Conservation (phyloP, 2,888 invertebrate genomes). For the Frankliniella fusca region DNA sequence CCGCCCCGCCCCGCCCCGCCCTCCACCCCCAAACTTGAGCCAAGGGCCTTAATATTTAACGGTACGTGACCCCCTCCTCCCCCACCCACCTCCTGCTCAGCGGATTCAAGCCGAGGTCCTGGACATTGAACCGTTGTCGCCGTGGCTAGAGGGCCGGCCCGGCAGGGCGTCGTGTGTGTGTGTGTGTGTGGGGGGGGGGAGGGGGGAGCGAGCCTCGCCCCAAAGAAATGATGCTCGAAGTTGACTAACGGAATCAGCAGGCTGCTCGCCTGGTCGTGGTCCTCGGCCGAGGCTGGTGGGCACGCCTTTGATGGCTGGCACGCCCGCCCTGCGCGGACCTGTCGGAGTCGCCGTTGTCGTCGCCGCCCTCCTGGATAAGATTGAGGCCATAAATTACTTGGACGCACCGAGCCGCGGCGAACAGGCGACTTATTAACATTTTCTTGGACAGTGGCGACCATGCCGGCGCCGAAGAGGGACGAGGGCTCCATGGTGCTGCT, state of each 20-base stretch:
- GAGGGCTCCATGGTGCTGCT: no score
- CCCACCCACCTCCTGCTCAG: not conserved
- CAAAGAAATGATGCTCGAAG: not conserved
- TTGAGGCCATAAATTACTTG: not conserved
- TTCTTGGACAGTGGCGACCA: not conserved
- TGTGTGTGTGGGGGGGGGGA: not conserved
- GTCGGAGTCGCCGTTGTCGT: no score
- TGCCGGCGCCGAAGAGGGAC: no score
- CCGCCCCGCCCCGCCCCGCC: not conserved
- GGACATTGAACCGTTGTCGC: conserved; percentile 12
- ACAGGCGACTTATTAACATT: not conserved
- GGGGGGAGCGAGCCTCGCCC: not conserved
- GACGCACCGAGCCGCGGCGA: not conserved
- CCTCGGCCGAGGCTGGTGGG: no score
- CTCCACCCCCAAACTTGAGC: conserved; percentile 6
- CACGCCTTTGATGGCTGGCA: no score
- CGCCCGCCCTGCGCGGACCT: no score
- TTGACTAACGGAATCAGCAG: conserved; percentile 5
- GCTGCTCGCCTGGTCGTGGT: no score
- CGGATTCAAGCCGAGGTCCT: not conserved
- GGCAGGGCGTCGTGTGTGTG: not conserved
- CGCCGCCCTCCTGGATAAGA: not conserved
- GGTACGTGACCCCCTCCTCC: conserved; percentile 9
- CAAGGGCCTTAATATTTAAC: conserved; percentile 20
- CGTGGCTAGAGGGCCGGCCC: not conserved